Base-by-base conservation (phyloP, 2,888 invertebrate species). In the Cephus rjabovi region DNA sequence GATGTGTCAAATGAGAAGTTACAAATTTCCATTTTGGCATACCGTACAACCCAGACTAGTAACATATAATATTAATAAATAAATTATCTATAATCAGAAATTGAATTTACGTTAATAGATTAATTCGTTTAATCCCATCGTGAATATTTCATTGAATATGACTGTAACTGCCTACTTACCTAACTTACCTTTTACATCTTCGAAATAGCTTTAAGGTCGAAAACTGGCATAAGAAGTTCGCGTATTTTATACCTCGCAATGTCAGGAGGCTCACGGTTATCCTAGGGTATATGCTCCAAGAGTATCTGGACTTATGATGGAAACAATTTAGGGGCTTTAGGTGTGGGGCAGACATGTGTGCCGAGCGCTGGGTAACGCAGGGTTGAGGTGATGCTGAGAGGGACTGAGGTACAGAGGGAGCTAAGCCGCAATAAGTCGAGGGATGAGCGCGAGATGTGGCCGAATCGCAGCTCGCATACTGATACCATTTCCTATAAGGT, bases 401-500 rank as follows among this genome's bases (percentile, higher is more conserved):
- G 84, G 81, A 79, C 79, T 77, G 74, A 75, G 80, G 79, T 71
- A 77, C 81, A 84, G 85, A 83, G 86, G 82, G 83, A 85, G 86
- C 88, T 91, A 91, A 91, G 91, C 91, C 90, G 90, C 91, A 91
- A 91, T 91, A 91, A 91, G 91, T 91, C 91, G 90, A 91, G 91
- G 91, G 91, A 91, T 91, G 91, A 91, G 90, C 90, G 86, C 88
- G 91, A 91, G 90, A 91, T 91, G 91, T 90, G 91, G 91, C 89
- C 90, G 89, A 90, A 90, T 90, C 90, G 90, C 89, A 90, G 85
- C 89, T 89, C 89, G 91, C 91, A 91, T 91, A 91, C 91, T 90
- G 90, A 91, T 91, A 91, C 87, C 88, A 84, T 87, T 88, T 88
- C 81, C 86, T 77, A 56, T 56, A 56, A 56, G 56, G 56, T 56